These are phyloP conservation scores for Cricetomys ansorgei DNA, from an alignment of 2,113 vertebrate genomes.

Conservation along the genomic window DNA sequence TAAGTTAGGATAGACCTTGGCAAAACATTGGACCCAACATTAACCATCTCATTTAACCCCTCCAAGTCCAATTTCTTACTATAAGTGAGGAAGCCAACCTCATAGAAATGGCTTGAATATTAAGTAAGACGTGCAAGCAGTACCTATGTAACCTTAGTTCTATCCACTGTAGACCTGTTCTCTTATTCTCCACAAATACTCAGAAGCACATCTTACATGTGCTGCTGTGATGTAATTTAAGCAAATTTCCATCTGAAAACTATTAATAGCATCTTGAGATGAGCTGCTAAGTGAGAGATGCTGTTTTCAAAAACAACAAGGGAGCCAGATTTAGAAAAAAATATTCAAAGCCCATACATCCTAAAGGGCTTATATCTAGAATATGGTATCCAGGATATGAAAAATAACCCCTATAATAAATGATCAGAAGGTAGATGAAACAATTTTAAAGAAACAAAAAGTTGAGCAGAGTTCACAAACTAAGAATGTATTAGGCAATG, in stretches of 20 bases:
- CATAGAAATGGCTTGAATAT: not conserved
- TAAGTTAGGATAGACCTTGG: constrained; percentile 14
- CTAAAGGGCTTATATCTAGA: not conserved
- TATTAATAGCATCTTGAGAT: not conserved
- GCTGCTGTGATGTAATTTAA: not conserved
- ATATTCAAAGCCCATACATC: not conserved
- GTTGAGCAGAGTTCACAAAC: not conserved
- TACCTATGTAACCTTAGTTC: not conserved
- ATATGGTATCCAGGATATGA: no score
- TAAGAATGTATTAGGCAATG: not conserved
- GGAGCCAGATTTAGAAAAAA: not conserved
- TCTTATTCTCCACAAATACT: not conserved
- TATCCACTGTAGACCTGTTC: not conserved
- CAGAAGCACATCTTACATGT: not conserved
- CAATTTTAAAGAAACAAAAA: not conserved
- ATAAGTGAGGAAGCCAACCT: not conserved
- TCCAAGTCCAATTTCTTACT: not conserved
- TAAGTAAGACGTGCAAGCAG: not conserved
- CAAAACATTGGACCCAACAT: not conserved
- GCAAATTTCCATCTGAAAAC: not conserved
- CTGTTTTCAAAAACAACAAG: not conserved
- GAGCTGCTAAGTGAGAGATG: not conserved
- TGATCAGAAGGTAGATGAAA: not conserved
- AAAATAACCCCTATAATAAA: not conserved
- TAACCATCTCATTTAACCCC: not conserved